Percentiles rank a stretch among this genome's conserved stretches.
These are phyloP conservation scores for Peromyscus attwateri DNA, from an alignment of 2,797 vertebrate species.

Conservation along the genomic window DNA sequence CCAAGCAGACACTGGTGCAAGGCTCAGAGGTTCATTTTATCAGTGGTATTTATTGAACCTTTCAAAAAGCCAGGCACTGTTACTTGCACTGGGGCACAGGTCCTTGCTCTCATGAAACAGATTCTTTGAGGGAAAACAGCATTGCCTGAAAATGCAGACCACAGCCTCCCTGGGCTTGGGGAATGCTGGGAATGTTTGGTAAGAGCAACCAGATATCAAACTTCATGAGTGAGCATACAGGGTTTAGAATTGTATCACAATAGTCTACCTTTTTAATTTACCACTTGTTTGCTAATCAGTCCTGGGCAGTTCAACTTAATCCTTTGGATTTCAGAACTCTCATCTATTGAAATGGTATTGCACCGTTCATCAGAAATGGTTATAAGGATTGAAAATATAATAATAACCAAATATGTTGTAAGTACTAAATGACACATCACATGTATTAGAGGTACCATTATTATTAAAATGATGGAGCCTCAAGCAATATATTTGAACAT, in stretches of 20 bases:
- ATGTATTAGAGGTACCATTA: background rate
- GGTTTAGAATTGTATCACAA: background rate
- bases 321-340: background rate
- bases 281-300: background rate
- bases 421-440: accelerated
- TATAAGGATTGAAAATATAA: background rate
- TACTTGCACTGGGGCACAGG: background rate
- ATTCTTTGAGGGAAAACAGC: background rate
- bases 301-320: background rate
- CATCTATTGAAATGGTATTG: background rate
- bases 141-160: background rate
- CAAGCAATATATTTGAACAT: background rate
- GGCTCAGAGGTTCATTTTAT: background rate
- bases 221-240: background rate
- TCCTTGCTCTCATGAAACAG: background rate
- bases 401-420: background rate
- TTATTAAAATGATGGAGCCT: background rate
- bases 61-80: background rate
- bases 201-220: background rate
- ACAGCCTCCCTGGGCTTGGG: background rate
- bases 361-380: background rate
- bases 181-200: background rate
- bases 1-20: too few species aligned
- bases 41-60: background rate
- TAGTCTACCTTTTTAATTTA: background rate